phyloP scores from a whole-genome alignment of 2,113 vertebrate species.

The Bubo scandiacus region DNA sequence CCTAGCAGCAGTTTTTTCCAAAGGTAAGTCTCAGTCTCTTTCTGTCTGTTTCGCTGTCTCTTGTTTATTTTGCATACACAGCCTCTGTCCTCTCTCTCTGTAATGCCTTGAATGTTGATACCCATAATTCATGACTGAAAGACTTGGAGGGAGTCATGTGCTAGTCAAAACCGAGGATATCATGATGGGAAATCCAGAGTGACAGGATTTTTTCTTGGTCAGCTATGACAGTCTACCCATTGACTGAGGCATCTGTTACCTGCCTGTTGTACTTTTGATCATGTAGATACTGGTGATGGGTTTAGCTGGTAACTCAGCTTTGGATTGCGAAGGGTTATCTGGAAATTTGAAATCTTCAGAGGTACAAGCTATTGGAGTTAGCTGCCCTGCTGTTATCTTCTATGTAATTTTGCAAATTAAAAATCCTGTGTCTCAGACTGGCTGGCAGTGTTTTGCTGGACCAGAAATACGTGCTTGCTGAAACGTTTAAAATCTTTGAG shows the following conservation, averaged over 20 bases:
- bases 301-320: background rate
- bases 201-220: background rate
- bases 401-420: background rate
- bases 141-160: background rate
- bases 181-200: background rate
- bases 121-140: background rate
- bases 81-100: background rate
- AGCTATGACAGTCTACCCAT: background rate
- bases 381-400: background rate
- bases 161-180: background rate
- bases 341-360: background rate
- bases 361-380: background rate
- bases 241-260: background rate
- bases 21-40: conserved; percentile 67
- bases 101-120: background rate
- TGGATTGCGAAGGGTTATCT: background rate
- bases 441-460: background rate
- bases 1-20: conserved; percentile 73
- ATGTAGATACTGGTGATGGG: background rate
- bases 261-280: background rate
- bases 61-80: background rate
- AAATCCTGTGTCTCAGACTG: background rate
- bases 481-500: background rate
- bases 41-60: background rate
- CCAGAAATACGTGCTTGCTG: background rate